Evolutionary conservation across 2,797 vertebrate species (phyloP), one percentile per base, ranked within the genome.

Genomic region (Amphiprion clarkii): DNA sequence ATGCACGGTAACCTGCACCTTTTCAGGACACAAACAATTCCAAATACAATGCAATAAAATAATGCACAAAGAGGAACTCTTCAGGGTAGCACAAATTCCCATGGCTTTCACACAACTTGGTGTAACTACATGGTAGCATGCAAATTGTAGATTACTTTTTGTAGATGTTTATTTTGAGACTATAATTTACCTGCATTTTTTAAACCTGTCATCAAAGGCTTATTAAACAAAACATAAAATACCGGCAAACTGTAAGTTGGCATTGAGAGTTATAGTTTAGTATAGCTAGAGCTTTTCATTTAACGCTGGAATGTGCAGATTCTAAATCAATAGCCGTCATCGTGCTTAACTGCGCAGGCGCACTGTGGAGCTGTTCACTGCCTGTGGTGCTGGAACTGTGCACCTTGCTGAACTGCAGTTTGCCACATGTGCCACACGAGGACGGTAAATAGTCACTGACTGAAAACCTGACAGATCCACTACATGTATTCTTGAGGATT

Each of bases 361-460:
- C 67, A 65, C 16, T 44, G 57, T 42, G 68, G 73, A 84, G 68
- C 89, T 92, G 81, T 93, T 85, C 82, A 76, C 55, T 29, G 68
- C 36, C 12, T 9, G 65, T 78, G 83, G 92, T 93, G 80, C 92
- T 92, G 92, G 92, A 90, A 53, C 14, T 44, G 25, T 27, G 21
- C 1, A 2, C 2, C 6, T 23, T 8, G 1, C 21, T 16, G 8
- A 25, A 16, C 16, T 85, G 82, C 40, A 83, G 57, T 63, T 68
- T 6, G 23, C 6, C 1, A 6, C 31, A 6, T 53, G 3, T 40
- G 19, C 74, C 87, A 87, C 87, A 74, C 1, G 52, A 36, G 19
- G 83, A 57, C 67, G 14, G 14, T 65, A 25, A 54, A 48, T 48
- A n/a, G 17, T 48, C 17, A 19, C 6, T 48, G 46, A 48, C 7